Evolutionary conservation across 2,888 invertebrate genomes (phyloP).

Genomic region (Drosophila kambysellisi): DNA sequence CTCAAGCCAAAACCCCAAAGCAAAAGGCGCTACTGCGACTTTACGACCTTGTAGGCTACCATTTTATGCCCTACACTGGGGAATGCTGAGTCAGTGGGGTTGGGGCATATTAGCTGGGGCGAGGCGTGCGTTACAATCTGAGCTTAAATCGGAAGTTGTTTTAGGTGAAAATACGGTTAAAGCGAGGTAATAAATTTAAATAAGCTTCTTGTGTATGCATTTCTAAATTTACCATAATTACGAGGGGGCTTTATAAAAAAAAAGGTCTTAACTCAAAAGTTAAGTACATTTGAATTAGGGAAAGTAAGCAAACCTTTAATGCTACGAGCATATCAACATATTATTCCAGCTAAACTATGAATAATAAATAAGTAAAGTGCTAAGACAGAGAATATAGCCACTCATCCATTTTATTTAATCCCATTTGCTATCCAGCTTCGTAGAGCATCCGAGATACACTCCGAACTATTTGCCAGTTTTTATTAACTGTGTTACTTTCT

Average conservation of each 20-base stretch:
- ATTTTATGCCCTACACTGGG: constrained; percentile 36
- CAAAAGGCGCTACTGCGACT: constrained; percentile 39
- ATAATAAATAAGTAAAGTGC: background rate
- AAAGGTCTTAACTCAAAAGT: background rate
- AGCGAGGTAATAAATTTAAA: constrained; percentile 22
- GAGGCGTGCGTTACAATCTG: constrained; percentile 15
- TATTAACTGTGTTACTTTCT: constrained; percentile 37
- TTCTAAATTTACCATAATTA: constrained; percentile 15
- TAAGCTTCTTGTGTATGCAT: background rate
- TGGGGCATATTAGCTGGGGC: constrained; percentile 32
- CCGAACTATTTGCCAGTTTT: constrained; percentile 28
- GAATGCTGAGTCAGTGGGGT: constrained; percentile 27
- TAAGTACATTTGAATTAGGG: background rate
- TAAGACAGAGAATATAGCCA: background rate
- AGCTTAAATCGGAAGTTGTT: constrained; percentile 6
- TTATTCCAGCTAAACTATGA: background rate
- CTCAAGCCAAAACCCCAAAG: constrained; percentile 6
- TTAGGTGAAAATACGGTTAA: constrained; percentile 11
- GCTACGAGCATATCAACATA: background rate
- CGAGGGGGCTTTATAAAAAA: background rate
- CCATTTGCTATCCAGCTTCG: background rate
- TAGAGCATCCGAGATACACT: constrained; percentile 6
- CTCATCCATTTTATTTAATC: background rate
- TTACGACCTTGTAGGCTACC: constrained; percentile 50
- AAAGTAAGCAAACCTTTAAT: background rate